Evolutionary conservation across 2,888 invertebrate species (phyloP).

Genomic region (Orthosia incerta): DNA sequence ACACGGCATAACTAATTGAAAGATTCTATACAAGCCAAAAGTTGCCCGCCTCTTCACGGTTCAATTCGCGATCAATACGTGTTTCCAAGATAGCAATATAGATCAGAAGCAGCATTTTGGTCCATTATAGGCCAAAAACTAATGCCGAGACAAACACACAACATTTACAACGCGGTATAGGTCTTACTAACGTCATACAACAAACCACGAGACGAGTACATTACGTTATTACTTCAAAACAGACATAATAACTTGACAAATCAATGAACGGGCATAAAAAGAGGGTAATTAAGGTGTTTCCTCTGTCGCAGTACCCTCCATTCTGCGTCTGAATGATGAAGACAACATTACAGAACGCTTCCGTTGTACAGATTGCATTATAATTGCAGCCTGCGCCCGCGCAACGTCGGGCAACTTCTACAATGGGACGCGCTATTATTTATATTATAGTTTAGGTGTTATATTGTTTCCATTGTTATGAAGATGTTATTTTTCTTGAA

Average conservation of each 20-base stretch:
- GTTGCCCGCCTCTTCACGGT: no score
- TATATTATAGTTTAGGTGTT: conserved; percentile 41
- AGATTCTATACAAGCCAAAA: no score
- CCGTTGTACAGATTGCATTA: conserved; percentile 70
- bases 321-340: conserved; percentile 61
- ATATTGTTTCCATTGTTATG: conserved; percentile 56
- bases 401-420: conserved; percentile 54
- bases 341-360: conserved; percentile 64
- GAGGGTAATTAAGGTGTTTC: conserved; percentile 45
- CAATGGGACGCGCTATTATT: conserved; percentile 57
- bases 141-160: no score
- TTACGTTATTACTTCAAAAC: conserved; percentile 10
- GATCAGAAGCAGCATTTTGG: no score
- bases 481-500: not conserved
- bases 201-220: not conserved
- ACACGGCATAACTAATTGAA: no score
- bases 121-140: no score
- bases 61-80: no score
- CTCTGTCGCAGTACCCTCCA: conserved; percentile 40
- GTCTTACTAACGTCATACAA: not conserved
- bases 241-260: conserved; percentile 40
- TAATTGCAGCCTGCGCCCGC: conserved; percentile 63
- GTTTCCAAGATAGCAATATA: no score
- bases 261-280: conserved; percentile 47
- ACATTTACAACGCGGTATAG: no score